These are phyloP conservation scores for Cromileptes altivelis DNA, from an alignment of 2,113 vertebrate species.

Conservation along the genomic window DNA sequence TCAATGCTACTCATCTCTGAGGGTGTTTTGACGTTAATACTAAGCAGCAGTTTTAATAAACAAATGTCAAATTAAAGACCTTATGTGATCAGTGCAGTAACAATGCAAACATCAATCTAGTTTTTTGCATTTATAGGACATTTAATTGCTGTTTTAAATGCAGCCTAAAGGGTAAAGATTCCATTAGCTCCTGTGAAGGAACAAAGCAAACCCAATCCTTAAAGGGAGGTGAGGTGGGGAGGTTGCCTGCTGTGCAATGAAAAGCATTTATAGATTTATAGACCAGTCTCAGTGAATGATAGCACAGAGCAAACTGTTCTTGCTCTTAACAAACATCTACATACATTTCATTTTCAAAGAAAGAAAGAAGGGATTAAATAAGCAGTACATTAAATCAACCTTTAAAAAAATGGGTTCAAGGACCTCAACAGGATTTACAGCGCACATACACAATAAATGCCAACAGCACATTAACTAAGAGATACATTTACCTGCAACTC, in stretches of 20 bases:
- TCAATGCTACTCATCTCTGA: background rate
- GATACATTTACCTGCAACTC: too few relatives aligned
- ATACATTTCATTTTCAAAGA: background rate
- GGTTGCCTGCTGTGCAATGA: background rate
- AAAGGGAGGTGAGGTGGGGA: background rate
- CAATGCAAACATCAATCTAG: background rate
- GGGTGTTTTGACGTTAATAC: background rate
- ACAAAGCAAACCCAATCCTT: background rate
- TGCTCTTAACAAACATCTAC: background rate
- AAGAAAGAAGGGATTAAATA: background rate
- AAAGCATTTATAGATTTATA: background rate
- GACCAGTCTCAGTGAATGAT: background rate
- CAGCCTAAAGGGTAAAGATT: background rate
- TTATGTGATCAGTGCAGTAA: background rate
- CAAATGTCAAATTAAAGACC: background rate
- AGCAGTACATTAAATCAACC: background rate
- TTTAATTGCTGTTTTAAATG: background rate
- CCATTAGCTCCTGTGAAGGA: background rate
- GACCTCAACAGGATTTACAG: too few relatives aligned
- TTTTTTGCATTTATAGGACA: background rate
- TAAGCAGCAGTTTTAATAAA: background rate
- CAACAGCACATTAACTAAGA: too few relatives aligned
- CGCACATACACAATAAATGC: too few relatives aligned
- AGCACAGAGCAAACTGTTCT: background rate
- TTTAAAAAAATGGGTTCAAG: too few relatives aligned